Evolutionary conservation across 2,888 invertebrate genomes (phyloP).

Genomic region (Bedellia somnulentella): DNA sequence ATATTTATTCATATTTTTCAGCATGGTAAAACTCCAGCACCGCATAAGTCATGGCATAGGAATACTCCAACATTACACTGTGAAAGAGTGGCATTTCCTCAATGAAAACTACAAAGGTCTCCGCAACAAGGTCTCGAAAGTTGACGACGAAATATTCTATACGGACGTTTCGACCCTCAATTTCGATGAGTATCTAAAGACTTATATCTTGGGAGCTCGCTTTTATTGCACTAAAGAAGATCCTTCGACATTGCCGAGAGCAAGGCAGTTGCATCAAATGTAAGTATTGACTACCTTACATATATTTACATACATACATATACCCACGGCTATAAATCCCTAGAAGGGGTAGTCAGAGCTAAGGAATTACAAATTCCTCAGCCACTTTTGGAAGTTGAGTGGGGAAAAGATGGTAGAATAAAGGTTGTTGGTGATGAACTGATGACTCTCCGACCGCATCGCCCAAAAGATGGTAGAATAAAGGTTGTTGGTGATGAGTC

Average conservation of each 20-base stretch:
- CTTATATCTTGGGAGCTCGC: constrained; percentile 78
- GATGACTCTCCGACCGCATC: no score
- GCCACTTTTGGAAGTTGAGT: no score
- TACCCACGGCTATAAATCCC: not conserved
- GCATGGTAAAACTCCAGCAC: constrained; percentile 67
- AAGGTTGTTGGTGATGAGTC: no score
- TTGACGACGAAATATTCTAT: constrained; percentile 66
- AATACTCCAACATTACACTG: constrained; percentile 79
- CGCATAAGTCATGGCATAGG: constrained; percentile 64
- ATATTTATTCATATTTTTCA: constrained; percentile 21
- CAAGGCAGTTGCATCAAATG: constrained; percentile 66
- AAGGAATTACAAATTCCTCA: no score
- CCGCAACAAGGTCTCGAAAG: constrained; percentile 43
- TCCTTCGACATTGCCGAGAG: constrained; percentile 71
- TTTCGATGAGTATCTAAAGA: constrained; percentile 27
- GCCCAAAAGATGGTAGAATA: no score
- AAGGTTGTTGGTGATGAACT: no score
- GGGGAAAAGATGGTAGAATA: no score
- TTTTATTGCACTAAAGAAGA: constrained; percentile 83
- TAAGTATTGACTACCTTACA: constrained; percentile 27
- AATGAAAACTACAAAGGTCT: constrained; percentile 63
- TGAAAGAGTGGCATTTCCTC: constrained; percentile 77
- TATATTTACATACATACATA: not conserved
- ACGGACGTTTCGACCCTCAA: constrained; percentile 33
- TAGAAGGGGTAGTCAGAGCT: no score